Base-by-base conservation (phyloP, 2,113 vertebrate genomes). In the Coptodon rendalli region DNA sequence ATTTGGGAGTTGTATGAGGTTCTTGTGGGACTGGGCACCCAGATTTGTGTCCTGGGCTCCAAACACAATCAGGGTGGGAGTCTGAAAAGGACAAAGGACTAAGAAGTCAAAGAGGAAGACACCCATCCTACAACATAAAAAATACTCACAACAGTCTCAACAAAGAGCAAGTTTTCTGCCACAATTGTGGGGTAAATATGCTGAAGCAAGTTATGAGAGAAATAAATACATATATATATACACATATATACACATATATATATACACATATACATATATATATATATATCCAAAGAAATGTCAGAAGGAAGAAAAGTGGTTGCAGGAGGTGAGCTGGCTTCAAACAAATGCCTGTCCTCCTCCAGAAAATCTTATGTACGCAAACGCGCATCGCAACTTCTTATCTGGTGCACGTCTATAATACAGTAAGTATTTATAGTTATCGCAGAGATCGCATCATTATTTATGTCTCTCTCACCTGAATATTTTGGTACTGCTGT, bases 21-120 rank as follows among this genome's bases (percentile, higher is more conserved):
- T 98, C 95, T 95, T 96, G 94, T 99, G 96, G 9, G 98, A 98
- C 93, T 98, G 97, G n/a, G 43, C 93, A 3, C 97, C 98, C 90
- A 99, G 95, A 56, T 94, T 91, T 2, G 93, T 96, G 91, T 99
- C 99, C 85, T 92, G 92, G 40, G 98, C 97, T 78, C 99, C 99
- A 0, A 96, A 98, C 24, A 99, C 85, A 86, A 99, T 98, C 84
- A 99, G 95, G 17, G 98, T 98, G 5, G 98, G 98, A 0, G 97
- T 98, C 98, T 99, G 94, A 68, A 83, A 84, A 56, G 13, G 43
- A 93, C n/a, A 85, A 1, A 48, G 6, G 4, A 63, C 45, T 52
- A 43, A 45, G 7, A 63, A 38, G 43, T 48, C 29, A 76, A 36
- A 68, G 56, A 36, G 22, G 56, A 24, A 34, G n/a, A 78, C 17